Evolutionary conservation across 2,113 vertebrate species (phyloP).

Genomic region (Petrocephalus microphthalmus): DNA sequence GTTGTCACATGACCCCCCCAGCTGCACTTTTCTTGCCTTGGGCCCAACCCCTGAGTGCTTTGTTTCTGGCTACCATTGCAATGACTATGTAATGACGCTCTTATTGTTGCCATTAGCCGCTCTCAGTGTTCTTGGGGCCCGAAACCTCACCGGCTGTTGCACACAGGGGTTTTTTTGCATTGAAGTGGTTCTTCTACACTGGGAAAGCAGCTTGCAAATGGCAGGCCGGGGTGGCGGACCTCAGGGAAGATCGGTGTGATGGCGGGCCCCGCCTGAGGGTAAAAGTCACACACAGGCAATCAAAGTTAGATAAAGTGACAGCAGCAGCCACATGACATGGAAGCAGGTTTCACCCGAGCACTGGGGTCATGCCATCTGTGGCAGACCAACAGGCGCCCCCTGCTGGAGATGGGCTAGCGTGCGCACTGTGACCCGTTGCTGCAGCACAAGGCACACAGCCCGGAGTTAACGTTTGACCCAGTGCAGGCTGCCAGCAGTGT

Average conservation of each 20-base stretch:
- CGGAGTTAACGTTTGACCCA: background rate
- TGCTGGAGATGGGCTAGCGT: background rate
- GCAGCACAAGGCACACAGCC: background rate
- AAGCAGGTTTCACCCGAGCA: background rate
- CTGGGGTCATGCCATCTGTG: background rate
- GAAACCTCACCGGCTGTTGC: background rate
- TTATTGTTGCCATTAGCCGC: background rate
- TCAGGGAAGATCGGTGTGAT: background rate
- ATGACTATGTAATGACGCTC: background rate
- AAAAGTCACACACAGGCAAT: background rate
- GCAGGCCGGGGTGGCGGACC: background rate
- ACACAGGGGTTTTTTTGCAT: background rate
- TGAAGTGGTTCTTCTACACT: background rate
- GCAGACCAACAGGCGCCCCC: background rate
- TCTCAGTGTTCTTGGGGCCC: background rate
- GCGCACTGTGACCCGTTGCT: background rate
- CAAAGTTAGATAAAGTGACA: background rate
- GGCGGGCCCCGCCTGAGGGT: background rate
- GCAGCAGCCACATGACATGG: background rate
- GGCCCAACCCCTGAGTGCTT: background rate
- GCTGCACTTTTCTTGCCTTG: background rate
- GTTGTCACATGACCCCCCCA: background rate
- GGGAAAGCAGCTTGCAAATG: background rate
- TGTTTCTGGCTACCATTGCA: background rate
- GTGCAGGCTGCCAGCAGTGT: background rate